Evolutionary conservation across 2,113 vertebrate genomes (phyloP).

Genomic region (Myotis yumanensis): DNA sequence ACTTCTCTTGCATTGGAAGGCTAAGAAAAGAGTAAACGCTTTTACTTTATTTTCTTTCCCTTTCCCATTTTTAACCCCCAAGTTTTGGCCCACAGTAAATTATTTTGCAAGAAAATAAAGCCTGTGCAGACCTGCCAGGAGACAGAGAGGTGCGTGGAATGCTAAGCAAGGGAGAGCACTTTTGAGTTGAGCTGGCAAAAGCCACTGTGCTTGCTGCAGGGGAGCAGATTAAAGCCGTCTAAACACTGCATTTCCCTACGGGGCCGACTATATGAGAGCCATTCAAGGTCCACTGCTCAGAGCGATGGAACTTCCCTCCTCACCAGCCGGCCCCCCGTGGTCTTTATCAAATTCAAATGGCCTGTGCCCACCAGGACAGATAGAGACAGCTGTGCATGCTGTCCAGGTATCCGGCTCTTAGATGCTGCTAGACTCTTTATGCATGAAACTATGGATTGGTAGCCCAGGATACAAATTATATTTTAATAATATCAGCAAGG

Average conservation of each 20-base stretch:
- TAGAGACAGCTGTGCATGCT: background rate
- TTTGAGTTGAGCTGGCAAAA: slow-evolving; percentile 32
- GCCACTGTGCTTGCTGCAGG: background rate
- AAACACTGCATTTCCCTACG: slow-evolving; percentile 55
- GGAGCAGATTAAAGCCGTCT: slow-evolving; percentile 63
- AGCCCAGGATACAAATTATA: background rate
- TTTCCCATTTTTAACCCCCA: background rate
- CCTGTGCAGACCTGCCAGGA: background rate
- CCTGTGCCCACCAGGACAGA: slow-evolving; percentile 23
- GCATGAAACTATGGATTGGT: slow-evolving; percentile 15
- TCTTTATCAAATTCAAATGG: slow-evolving; percentile 68
- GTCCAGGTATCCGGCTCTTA: background rate
- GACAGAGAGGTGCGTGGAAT: background rate
- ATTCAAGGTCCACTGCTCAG: slow-evolving; percentile 51
- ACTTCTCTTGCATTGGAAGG: background rate
- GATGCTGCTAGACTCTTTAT: slow-evolving; percentile 35
- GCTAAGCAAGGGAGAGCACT: background rate
- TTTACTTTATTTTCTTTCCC: background rate
- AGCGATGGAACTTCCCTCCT: background rate
- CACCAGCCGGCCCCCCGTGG: background rate
- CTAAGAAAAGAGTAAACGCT: background rate
- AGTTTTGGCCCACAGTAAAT: background rate
- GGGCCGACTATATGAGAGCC: slow-evolving; percentile 4
- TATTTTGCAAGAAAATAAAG: background rate
- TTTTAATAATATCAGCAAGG: background rate